Percentiles rank a stretch among this genome's conserved stretches.
phyloP scores from a whole-genome alignment of 2,113 vertebrate genomes.

The Nicator chloris region DNA sequence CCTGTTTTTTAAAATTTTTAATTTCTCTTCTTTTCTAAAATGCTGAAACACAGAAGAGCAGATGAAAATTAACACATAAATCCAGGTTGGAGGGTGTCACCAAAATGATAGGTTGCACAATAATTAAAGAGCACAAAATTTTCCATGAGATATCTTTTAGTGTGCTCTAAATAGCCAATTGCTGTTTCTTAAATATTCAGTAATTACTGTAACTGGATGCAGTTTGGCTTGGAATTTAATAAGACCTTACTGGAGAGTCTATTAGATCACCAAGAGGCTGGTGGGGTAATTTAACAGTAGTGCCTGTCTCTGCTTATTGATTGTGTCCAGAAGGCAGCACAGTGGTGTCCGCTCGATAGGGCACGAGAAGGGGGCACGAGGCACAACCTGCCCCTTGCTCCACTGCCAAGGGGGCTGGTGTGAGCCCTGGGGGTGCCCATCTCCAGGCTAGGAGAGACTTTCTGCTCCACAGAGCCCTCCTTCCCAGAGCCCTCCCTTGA shows the following conservation, averaged over 20 bases:
- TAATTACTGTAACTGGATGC: conserved; percentile 62
- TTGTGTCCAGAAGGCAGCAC: background rate
- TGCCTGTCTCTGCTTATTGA: background rate
- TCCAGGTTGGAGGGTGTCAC: conserved; percentile 35
- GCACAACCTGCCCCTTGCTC: background rate
- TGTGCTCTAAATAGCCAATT: conserved; percentile 46
- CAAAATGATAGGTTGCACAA: conserved; percentile 38
- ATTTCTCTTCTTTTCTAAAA: background rate
- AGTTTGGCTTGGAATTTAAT: conserved; percentile 56
- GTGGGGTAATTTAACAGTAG: background rate
- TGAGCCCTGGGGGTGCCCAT: background rate
- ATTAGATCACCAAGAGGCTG: background rate
- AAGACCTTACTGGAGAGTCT: conserved; percentile 34
- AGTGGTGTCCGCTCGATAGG: background rate
- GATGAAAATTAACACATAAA: conserved; percentile 60
- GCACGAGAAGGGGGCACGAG: fast-evolving
- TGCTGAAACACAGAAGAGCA: background rate
- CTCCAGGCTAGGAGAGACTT: background rate
- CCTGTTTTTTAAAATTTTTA: background rate
- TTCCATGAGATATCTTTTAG: conserved; percentile 45
- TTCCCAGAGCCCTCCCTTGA: background rate
- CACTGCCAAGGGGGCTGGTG: fast-evolving
- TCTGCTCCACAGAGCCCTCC: background rate
- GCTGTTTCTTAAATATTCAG: conserved; percentile 59
- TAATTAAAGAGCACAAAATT: conserved; percentile 65